A percentile compares a stretch with the other conserved stretches of the same genome.
These are phyloP conservation scores for Hyles euphorbiae DNA, from an alignment of 1,140 invertebrate species.

Conservation along the genomic window DNA sequence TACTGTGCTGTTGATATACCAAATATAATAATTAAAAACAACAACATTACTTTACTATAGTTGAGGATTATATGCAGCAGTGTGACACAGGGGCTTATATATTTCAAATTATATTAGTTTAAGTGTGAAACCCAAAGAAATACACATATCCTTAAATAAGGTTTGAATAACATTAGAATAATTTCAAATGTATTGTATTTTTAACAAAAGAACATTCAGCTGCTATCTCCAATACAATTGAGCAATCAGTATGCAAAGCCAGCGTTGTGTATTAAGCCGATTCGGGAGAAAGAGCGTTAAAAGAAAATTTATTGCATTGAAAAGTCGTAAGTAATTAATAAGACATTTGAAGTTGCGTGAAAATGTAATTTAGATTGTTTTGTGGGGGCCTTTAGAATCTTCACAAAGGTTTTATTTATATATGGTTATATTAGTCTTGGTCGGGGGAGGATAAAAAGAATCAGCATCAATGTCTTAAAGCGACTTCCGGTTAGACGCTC, in stretches of 20 bases:
- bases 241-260: conserved; percentile 51
- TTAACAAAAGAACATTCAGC: neutral
- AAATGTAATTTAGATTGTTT: conserved; percentile 76
- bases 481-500: conserved; percentile 59
- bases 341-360: conserved; percentile 76
- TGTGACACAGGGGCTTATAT: no score
- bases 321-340: conserved; percentile 73
- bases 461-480: conserved; percentile 74
- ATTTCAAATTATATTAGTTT: no score
- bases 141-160: no score
- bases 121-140: no score
- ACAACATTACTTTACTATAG: no score
- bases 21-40: no score
- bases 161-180: no score
- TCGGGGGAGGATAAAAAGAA: conserved; percentile 73
- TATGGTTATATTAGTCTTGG: conserved; percentile 73
- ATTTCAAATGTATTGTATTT: neutral
- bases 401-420: conserved; percentile 72
- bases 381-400: conserved; percentile 56
- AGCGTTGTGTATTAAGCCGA: conserved; percentile 62
- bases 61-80: no score
- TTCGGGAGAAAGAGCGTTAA: conserved; percentile 57
- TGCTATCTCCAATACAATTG: conserved; percentile 35
- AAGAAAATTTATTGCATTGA: conserved; percentile 75
- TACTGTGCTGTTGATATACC: no score